Base-by-base conservation (phyloP, 2,888 invertebrate genomes). In the Caenorhabditis wallacei region DNA sequence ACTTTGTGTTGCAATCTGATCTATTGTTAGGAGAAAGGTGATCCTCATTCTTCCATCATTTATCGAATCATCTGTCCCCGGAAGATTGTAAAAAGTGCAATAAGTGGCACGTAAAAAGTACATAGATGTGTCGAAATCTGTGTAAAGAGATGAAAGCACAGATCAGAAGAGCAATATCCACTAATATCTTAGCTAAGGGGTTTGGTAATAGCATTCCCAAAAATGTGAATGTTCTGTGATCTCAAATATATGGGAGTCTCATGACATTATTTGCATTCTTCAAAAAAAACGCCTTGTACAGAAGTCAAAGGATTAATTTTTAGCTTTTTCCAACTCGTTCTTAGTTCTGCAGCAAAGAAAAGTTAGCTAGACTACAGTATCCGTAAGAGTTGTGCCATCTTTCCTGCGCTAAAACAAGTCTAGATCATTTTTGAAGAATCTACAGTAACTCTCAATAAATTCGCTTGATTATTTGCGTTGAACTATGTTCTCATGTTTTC, bases 1-100 rank as follows among this genome's bases (percentile, higher is more conserved):
- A 64, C 64, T 57, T 46, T 30, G 3, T 59, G 59, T 68, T 76
- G 76, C 76, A 76, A 76, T 69, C 59, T 68, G 76, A 76, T 68
- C 76, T 76, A 68, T 76, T 68, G 76, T 59, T 57, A 53, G 68
- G n/a, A 11, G 76, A 59, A 76, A 76, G 68, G 53, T 53, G 76
- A 76, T 76, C 76, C 68, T 53, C n/a, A 66, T 37, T 53, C 66
- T 35, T 26, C 22, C 57, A 51, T 66, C 48, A 53, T 68, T 76
- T 53, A 76, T 68, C 40, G 68, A 61, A 48, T 76, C 76, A 76
- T 66, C 76, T 61, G 16, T 22, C 40, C 10, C 11, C 72, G 26
- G 35, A 43, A 53, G 22, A 61, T 4, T 48, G 75, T 43, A 75
- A 75, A 66, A 75, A 75, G 54, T 63, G 66, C 59, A 75, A 66